These are phyloP conservation scores for Spicauda simplicius DNA, from an alignment of 2,888 invertebrate species.

Conservation along the genomic window DNA sequence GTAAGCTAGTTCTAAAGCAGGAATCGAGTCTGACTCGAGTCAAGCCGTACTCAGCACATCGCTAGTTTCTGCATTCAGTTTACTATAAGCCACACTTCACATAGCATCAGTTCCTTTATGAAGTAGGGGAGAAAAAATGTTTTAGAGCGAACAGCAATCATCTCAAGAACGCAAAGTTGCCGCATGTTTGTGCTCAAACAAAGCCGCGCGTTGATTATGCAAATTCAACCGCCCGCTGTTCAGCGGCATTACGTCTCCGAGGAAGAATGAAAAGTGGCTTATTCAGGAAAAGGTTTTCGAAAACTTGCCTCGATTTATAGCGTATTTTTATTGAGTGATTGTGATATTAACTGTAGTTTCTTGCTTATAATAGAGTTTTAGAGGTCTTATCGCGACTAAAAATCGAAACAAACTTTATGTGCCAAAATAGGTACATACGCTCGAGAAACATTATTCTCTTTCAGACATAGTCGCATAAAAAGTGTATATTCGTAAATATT, in stretches of 20 bases:
- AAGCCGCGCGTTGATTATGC: conserved; percentile 16
- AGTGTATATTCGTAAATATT: too few species aligned
- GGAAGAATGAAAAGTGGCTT: conserved; percentile 21
- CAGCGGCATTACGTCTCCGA: conserved; percentile 2
- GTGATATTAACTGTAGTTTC: too few species aligned
- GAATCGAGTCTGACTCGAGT: too few species aligned
- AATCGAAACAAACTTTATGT: too few species aligned
- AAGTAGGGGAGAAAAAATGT: background rate
- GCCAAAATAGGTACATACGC: too few species aligned
- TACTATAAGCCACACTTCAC: background rate
- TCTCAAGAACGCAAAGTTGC: background rate
- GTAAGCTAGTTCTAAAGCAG: too few species aligned
- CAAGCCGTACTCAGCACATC: too few species aligned
- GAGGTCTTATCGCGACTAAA: too few species aligned
- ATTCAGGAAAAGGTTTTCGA: conserved; percentile 2
- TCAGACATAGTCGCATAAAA: too few species aligned
- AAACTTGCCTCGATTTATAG: conserved; percentile 9
- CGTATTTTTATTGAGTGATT: background rate
- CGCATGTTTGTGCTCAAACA: conserved; percentile 15
- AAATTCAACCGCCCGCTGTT: conserved; percentile 9
- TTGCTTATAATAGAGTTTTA: too few species aligned
- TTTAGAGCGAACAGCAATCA: background rate
- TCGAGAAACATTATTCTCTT: too few species aligned
- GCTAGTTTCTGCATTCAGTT: background rate
- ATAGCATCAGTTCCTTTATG: background rate